Evolutionary conservation across 2,888 invertebrate genomes (phyloP), one percentile per base, ranked within the genome.

Genomic region (Lasioglossum lativentre): DNA sequence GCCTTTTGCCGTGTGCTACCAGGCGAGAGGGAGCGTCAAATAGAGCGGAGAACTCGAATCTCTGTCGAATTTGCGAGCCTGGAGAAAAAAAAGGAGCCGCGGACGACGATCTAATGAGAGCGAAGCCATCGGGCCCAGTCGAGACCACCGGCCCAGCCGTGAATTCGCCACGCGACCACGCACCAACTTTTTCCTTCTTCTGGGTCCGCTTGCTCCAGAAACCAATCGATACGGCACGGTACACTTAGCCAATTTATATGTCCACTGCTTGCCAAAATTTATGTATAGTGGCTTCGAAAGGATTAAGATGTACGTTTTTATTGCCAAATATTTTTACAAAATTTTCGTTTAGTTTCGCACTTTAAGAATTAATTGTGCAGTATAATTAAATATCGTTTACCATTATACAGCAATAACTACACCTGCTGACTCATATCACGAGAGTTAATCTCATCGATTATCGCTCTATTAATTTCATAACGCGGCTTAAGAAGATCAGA

Each of bases 41-140:
- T 95, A 95, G 95, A 95, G 95, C 95, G 95, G 93, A 95, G 94
- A 94, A 94, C 93, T 93, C 94, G 93, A 95, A 94, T 94, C 93
- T 92, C 92, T 92, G 94, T 93, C 94, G 93, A 95, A 95, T 94
- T 95, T 90, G 90, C 90, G 90, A 90, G 91, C 23, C 68, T 88
- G 91, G 92, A n/a, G n/a, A 93, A 82, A 82, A 30, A 34, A 68
- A 34, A 34, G 66, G 68, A 23, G 38, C 23, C 38, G 40, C 30
- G 4, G 40, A 23, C 38, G 68, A 68, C 72, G 74, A 4, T 78
- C 79, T 81, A 89, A 90, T 91, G 91, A 90, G 89, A 90, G 83
- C 91, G 88, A 91, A 90, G 83, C 78, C 90, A n/a, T 47, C 42
- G 30, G 59, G 14, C 34, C 71, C 75, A 45, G 30, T 5, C 40